Evolutionary conservation across 2,888 invertebrate species (phyloP), one percentile per base, ranked within the genome.

Genomic region (Leptinotarsa rubiginosa): DNA sequence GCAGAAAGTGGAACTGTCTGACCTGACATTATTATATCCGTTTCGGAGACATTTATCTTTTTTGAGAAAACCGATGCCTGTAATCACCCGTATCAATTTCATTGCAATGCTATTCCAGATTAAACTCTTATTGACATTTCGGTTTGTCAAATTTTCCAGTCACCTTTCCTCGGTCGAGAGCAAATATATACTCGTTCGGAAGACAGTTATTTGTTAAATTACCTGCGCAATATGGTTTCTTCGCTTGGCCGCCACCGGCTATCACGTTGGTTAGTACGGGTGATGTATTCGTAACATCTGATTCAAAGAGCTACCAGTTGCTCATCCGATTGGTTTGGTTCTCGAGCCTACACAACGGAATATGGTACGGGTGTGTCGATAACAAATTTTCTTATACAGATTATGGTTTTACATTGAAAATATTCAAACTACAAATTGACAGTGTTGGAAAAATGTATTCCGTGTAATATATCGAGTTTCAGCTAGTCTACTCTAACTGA

Each of bases 171-270:
- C 75, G 72, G 56, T 70, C 41, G 68, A 22, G 72, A 79, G 81
- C 81, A 82, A 82, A 84, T 81, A 81, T 81, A 83, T 81, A 81
- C 80, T 79, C 81, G 80, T 80, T 80, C 77, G 77, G 76, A 82
- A 83, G 84, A 84, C 84, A 84, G 84, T 85, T 85, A 86, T 87
- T 85, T 85, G 86, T 86, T 86, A 84, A 84, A 85, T 86, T 86
- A 85, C 85, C 85, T 85, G 85, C 82, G 85, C 84, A 85, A 84
- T 85, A 84, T 82, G 86, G 84, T 82, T 83, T 83, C 79, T 77
- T 79, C 80, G 79, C 78, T 74, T 76, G 75, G 76, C 71, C 73
- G 78, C 66, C 83, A 83, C 67, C 73, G 75, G 41, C 78, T 70
- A 73, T 68, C 75, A 50, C 15, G 49, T 65, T 12, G 22, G 13